phyloP scores from a whole-genome alignment of 2,888 invertebrate species.

The Drosophila cognata region DNA sequence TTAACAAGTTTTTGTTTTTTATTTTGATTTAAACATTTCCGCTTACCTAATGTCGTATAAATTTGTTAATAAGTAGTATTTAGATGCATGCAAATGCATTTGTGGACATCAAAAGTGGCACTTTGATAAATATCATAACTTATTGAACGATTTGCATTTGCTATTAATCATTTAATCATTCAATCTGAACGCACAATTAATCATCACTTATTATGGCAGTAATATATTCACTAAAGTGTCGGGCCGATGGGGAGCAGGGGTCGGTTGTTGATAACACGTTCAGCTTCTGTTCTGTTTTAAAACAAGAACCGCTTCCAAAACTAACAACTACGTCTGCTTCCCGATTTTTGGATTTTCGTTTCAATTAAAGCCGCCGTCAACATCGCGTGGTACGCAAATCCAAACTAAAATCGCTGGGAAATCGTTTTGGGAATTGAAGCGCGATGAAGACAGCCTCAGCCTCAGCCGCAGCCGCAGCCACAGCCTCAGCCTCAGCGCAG shows the following conservation, averaged over 20 bases:
- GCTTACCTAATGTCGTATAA: constrained; percentile 28
- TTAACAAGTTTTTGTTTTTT: background rate
- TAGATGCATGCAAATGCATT: constrained; percentile 8
- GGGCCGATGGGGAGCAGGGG: background rate
- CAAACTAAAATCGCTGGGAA: constrained; percentile 84
- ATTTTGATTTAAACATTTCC: background rate
- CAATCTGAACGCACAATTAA: constrained; percentile 33
- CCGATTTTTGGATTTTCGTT: constrained; percentile 51
- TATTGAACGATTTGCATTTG: constrained; percentile 24
- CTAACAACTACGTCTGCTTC: constrained; percentile 26
- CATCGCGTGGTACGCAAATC: constrained; percentile 84
- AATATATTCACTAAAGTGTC: constrained; percentile 21
- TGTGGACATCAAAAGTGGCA: background rate
- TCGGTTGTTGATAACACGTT: constrained; percentile 31
- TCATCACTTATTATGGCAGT: constrained; percentile 22
- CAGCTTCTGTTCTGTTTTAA: background rate
- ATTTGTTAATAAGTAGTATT: constrained; percentile 1
- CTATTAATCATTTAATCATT: constrained; percentile 30
- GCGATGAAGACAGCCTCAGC: constrained; percentile 73
- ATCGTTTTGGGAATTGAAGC: constrained; percentile 81
- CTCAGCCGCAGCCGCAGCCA: constrained; percentile 41
- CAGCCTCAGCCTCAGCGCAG: constrained; percentile 29
- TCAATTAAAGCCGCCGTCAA: constrained; percentile 83
- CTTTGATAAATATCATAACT: constrained; percentile 32
- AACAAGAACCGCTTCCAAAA: constrained; percentile 53